Base-by-base conservation (phyloP, 2,888 invertebrate species). In the Caenorhabditis imperialis region DNA sequence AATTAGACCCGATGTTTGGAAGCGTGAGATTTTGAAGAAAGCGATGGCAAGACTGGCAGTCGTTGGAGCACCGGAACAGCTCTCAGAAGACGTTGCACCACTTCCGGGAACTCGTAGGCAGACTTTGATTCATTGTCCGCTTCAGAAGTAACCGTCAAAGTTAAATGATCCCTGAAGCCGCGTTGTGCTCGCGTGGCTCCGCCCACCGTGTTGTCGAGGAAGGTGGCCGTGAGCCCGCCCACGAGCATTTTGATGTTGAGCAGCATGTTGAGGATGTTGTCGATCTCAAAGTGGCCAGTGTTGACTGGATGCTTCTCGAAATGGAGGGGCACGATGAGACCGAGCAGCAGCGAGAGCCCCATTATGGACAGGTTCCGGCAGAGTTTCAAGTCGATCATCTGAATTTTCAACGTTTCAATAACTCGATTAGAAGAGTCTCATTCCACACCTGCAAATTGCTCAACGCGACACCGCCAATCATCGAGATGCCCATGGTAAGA, bases 201-300 rank as follows among this genome's bases (percentile, higher is more conserved):
- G 40, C 79, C 67, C 1, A 80, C 82, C n/a, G 79, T 82, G 35
- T 90, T 90, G 75, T 90, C 90, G 38, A 90, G 81, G 30, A 90
- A 65, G 63, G 89, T 89, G 1, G 89, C 90, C 7, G 88, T 45
- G 1, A 88, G 47, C 1, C 90, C 90, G 5, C 89, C 90, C 6
- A 90, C 88, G 74, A 90, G 75, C 86, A 87, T 86, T 69, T 81
- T 74, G 44, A 85, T 86, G 37, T 75, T 77, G 7, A 88, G 65
- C 48, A 86, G 71, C 75, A 85, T 84, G 57, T 83, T 84, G 23
- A 86, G 54, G 33, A 83, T 69, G 20, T 81, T 54, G 55, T 87
- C 83, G 27, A 84, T 7, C 16, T 78, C 73, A 14, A 60, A 22
- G 40, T 73, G 16, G 10, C 80, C 78, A 14, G 78, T 74, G 18